Base-by-base conservation (phyloP, 2,113 vertebrate genomes). In the Sclerurus mexicanus region DNA sequence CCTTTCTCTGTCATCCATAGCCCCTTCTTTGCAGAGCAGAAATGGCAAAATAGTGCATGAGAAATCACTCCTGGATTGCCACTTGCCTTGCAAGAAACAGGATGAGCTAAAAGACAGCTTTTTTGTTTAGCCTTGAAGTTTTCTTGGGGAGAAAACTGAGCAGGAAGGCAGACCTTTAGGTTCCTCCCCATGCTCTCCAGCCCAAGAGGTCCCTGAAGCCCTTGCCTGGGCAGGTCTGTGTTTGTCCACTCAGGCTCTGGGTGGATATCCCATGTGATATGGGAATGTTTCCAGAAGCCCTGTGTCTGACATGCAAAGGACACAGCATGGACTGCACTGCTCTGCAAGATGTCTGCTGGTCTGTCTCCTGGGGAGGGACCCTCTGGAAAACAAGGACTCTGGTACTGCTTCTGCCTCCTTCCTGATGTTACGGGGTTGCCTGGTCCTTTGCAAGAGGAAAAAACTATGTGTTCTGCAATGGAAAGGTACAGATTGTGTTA, bases 401-500 rank as follows among this genome's bases (percentile, higher is more conserved):
- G 89, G 19, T 33, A 19, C 82, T 83, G 79, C n/a, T 62, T 49
- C 63, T 89, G 35, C 59, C 46, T 92, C 63, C 60, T 89, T 62
- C 47, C 40, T 63, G 4, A 9, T 37, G 76, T 47, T 74, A 81
- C 13, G 2, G 44, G 33, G 33, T 53, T 89, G 76, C 74, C 56
- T 53, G 58, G 10, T 15, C 21, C 66, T 85, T 50, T 44, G 59
- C 59, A 88, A 85, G 50, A 55, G 50, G 28, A 10, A 77, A 87
- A 88, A 62, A 47, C 4, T 0, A 2, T 0, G n/a, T 77, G 55
- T 87, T 94, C 55, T 88, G 78, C 67, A 39, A 10, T 22, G n/a
- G 75, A 55, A 95, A 91, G 56, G 74, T 76, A 95, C 91, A 94
- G 71, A 25, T n/a, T 91, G 87, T 66, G 27, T 22, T 63, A 0